Evolutionary conservation across 2,888 invertebrate genomes (phyloP).

Genomic region (Dryomyza anilis): DNA sequence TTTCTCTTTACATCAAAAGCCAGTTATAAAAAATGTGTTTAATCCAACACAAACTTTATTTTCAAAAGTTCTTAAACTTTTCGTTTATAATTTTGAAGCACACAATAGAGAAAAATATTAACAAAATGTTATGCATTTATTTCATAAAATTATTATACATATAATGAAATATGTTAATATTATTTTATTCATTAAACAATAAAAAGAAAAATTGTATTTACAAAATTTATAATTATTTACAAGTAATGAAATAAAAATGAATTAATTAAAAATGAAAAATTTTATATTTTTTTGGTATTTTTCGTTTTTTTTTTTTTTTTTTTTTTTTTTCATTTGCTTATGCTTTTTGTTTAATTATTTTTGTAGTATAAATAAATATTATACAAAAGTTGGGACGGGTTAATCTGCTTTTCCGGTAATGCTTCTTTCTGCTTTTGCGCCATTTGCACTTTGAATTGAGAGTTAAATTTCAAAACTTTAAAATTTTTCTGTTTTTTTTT

Average conservation of each 20-base stretch:
- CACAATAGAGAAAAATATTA: slow-evolving; percentile 41
- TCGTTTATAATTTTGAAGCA: slow-evolving; percentile 37
- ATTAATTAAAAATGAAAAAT: slow-evolving; percentile 22
- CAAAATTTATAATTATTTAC: slow-evolving; percentile 60
- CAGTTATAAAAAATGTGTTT: no score
- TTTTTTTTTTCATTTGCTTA: slow-evolving; percentile 25
- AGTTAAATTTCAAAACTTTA: slow-evolving; percentile 10
- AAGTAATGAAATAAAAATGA: slow-evolving; percentile 37
- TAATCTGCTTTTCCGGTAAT: slow-evolving; percentile 62
- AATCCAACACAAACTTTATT: no score
- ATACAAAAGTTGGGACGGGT: slow-evolving; percentile 60
- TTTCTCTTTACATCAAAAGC: neutral
- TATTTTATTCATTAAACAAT: slow-evolving; percentile 24
- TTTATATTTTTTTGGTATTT: slow-evolving; percentile 19
- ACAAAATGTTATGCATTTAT: slow-evolving; percentile 48
- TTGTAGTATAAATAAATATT: slow-evolving; percentile 34
- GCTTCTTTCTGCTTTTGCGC: slow-evolving; percentile 39
- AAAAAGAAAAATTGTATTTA: slow-evolving; percentile 52
- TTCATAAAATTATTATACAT: slow-evolving; percentile 23
- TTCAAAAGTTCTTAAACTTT: no score
- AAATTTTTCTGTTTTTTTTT: slow-evolving; percentile 12
- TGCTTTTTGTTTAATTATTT: no score
- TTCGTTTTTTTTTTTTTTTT: slow-evolving; percentile 19
- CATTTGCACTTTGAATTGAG: slow-evolving; percentile 15
- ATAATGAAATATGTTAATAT: slow-evolving; percentile 28